Evolutionary conservation across 2,797 vertebrate species (phyloP), one percentile per base, ranked within the genome.

Genomic region (Melanogrammus aeglefinus): DNA sequence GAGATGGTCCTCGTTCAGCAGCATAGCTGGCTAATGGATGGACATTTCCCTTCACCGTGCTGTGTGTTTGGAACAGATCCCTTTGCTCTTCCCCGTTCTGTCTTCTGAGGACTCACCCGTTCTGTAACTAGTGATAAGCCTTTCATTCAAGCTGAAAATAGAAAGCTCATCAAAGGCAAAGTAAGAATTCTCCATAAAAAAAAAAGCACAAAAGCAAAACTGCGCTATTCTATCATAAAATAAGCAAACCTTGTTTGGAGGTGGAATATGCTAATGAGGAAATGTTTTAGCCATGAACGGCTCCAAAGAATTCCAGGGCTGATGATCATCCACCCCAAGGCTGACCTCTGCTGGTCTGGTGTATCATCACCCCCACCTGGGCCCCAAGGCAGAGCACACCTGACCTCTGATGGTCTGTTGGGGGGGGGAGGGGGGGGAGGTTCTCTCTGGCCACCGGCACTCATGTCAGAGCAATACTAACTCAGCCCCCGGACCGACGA

Each of bases 311-410:
- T 16, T 16, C 63, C 21, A n/a, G 5, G n/a, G 66, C 29, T 24
- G 10, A 12, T 31, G 66, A 31, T 70, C 12, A 13, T 27, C 66
- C 66, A 29, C 66, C 66, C 27, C 66, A 27, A 10, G 75, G 77
- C 36, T 90, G 88, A 90, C 87, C 88, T 91, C 89, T 86, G 78
- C 76, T 74, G 29, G 41, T 66, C 77, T 44, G 74, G 72, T 73
- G 79, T 12, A 12, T 31, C 2, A 13, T 29, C 29, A 31, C 2
- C 24, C 66, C 1, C 24, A 24, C 66, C 24, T 31, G 16, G 51
- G 21, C 16, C 21, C 51, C 51, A 8, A 51, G 75, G 77, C 78
- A 74, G 41, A 77, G 66, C 35, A 47, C 29, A 29, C 77, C 36
- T 90, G 88, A 90, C 87, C 88, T 91, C 89, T 85, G 78, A 75